A percentile compares a stretch with the other conserved stretches of the same genome.
Conservation (phyloP, 2,888 invertebrate species). For the Tenthredo amoena region DNA sequence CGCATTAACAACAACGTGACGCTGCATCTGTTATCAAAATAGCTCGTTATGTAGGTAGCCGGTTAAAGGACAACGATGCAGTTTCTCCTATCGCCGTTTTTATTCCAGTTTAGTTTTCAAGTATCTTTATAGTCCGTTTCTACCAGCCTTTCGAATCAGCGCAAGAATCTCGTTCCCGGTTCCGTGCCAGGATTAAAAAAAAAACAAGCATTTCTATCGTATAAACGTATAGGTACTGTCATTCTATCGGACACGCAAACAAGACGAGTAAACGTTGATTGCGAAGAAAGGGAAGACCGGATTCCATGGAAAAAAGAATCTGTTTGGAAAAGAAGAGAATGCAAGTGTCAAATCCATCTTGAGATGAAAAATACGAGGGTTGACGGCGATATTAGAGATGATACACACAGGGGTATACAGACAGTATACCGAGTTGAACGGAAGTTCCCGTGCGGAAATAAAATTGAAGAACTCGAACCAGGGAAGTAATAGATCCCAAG, state of each 20-base stretch:
- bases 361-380: constrained; percentile 28
- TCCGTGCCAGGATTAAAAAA: neutral
- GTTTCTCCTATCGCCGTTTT: neutral
- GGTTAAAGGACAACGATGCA: constrained; percentile 6
- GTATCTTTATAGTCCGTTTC: neutral
- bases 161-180: neutral
- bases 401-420: neutral
- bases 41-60: neutral
- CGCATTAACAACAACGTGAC: constrained; percentile 43
- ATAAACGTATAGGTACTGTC: neutral
- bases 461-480: constrained; percentile 27
- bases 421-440: constrained; percentile 13
- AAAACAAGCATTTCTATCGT: neutral
- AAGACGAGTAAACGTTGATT: neutral
- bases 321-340: neutral
- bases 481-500: constrained; percentile 41
- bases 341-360: constrained; percentile 10
- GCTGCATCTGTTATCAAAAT: constrained; percentile 27
- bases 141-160: neutral
- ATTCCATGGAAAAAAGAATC: neutral
- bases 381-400: constrained; percentile 23
- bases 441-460: constrained; percentile 38
- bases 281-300: neutral
- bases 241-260: neutral
- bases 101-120: neutral